Percentiles rank a stretch among this genome's conserved stretches.
phyloP scores from a whole-genome alignment of 2,888 invertebrate species.

The Himalopsyche japonica region DNA sequence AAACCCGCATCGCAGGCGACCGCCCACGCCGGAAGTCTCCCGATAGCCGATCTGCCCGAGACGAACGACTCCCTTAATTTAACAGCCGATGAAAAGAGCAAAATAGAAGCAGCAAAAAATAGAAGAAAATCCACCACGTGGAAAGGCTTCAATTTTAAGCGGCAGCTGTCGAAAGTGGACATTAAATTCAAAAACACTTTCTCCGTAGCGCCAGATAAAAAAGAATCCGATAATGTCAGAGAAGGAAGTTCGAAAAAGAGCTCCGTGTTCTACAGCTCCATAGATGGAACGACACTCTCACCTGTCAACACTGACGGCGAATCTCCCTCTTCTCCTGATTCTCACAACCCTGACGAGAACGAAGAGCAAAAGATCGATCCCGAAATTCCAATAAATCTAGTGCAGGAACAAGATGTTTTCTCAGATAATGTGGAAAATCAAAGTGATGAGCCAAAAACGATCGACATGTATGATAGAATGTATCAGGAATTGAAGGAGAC shows the following conservation, averaged over 20 bases:
- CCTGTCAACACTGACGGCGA: conserved; percentile 46
- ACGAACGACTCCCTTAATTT: conserved; percentile 45
- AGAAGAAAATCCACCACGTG: conserved; percentile 70
- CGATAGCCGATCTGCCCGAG: conserved; percentile 44
- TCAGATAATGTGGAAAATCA: conserved; percentile 2
- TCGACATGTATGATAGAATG: conserved; percentile 53
- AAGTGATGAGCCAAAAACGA: conserved; percentile 13
- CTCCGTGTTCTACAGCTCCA: conserved; percentile 53
- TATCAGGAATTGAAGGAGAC: conserved; percentile 52
- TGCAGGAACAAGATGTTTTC: background rate
- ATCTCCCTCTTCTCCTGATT: conserved; percentile 41
- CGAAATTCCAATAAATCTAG: background rate
- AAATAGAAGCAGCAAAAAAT: conserved; percentile 52
- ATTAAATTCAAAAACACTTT: conserved; percentile 72
- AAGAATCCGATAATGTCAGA: conserved; percentile 46
- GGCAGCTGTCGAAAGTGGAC: conserved; percentile 80
- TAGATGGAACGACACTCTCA: conserved; percentile 45
- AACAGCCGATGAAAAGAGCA: conserved; percentile 46
- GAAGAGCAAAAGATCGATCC: conserved; percentile 38
- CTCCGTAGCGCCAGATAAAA: conserved; percentile 54
- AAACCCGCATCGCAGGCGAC: conserved; percentile 40
- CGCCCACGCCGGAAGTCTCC: conserved; percentile 41
- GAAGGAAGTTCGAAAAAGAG: conserved; percentile 47
- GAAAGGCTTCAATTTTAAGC: conserved; percentile 80
- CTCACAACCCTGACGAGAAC: conserved; percentile 45